Evolutionary conservation across 1,140 invertebrate species (phyloP), one percentile per base, ranked within the genome.

Genomic region (Listronotus bonariensis): DNA sequence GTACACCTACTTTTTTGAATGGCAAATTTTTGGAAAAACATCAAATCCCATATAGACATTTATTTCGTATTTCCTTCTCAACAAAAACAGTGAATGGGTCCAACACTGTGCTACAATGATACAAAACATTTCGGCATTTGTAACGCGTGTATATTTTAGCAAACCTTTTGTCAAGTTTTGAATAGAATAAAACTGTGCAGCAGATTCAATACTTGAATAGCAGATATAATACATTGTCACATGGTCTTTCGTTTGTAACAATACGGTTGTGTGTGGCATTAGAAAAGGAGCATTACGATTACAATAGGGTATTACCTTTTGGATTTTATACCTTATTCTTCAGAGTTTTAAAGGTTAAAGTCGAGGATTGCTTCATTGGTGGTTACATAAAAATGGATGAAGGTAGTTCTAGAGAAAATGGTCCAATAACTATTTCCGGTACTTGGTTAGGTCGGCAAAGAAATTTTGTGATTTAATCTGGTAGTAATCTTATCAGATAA

Each of bases 81-180:
- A 75, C 74, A 74, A 72, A 71, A 72, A 73, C 70, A 64, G 38
- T 71, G 72, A 74, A 74, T 74, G 73, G 75, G 68, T 69, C 73
- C 75, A 69, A 73, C 74, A 75, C 74, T 72, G 67, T 65, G 51
- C 46, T 26, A 76, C 73, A 76, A 75, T 70, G 69, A 71, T 52
- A 75, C 72, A 75, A 76, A 74, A 75, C 71, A 68, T 76, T 76
- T 75, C 74, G 76, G 76, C 71, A 75, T 77, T 75, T 68, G 72
- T 68, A 76, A 76, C 76, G 74, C 75, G 76, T 76, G 75, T 77
- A 74, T 77, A 77, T 76, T 76, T 77, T 75, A 76, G 74, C 71
- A 53, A 71, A 42, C 69, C 72, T 68, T 71, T 77, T 76, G 74
- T 76, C 67, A 70, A 54, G 65, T 57, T 64, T 61, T 76, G 69